Evolutionary conservation across 2,113 vertebrate genomes (phyloP).

Genomic region (Guaruba guarouba): DNA sequence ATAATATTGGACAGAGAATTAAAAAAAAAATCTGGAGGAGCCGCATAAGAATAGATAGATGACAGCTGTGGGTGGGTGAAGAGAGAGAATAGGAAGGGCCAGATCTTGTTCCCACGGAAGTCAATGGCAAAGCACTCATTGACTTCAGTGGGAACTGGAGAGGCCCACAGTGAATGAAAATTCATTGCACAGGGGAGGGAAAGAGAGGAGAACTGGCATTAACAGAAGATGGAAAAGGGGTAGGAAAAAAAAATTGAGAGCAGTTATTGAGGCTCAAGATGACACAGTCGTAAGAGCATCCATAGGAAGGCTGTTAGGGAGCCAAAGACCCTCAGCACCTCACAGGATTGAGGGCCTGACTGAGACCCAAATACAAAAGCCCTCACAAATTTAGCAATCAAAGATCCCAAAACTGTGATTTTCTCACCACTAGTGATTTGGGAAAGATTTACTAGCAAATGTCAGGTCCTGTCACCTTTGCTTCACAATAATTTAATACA

Average conservation of each 20-base stretch:
- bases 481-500: background rate
- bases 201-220: background rate
- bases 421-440: background rate
- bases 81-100: background rate
- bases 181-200: background rate
- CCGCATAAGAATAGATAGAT: constrained; percentile 38
- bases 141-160: background rate
- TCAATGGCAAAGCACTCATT: background rate
- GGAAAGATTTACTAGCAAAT: background rate
- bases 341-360: background rate
- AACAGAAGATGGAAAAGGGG: background rate
- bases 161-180: constrained; percentile 17
- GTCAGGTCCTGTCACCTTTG: background rate
- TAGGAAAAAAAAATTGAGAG: constrained; percentile 16
- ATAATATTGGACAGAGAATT: constrained; percentile 57
- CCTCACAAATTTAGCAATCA: background rate
- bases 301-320: background rate
- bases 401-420: background rate
- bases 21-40: constrained; percentile 16
- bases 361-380: background rate
- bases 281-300: constrained; percentile 17
- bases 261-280: background rate
- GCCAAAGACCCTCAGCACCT: background rate
- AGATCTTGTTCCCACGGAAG: background rate
- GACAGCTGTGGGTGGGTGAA: constrained; percentile 62